Evolutionary conservation across 2,113 vertebrate species (phyloP), one percentile per base, ranked within the genome.

Genomic region (Cochlearius cochlearius): DNA sequence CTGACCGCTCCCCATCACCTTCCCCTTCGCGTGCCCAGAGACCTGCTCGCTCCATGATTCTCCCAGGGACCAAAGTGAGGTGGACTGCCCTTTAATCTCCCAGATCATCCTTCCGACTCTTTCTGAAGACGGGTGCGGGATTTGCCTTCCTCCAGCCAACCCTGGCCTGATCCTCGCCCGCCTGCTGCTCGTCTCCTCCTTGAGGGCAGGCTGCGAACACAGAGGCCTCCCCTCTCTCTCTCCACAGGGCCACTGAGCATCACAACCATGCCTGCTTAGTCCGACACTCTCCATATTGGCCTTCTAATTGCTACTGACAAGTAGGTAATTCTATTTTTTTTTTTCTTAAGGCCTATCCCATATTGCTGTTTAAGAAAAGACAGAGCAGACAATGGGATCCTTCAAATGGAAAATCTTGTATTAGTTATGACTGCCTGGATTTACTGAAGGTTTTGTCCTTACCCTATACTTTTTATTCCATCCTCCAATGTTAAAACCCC

Each of bases 1-100:
- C 0, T 7, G 4, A 9, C 79, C 10, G 3, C 1, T 41, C 17
- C 74, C 15, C 1, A 0, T 19, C 32, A 4, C 34, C 5, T 23
- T 43, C 2, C 0, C 2, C 5, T 27, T 41, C 2, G 0, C 1
- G 0, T 21, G 17, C 39, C 67, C 77, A 10, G 14, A 4, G 30
- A 12, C 0, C 0, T 15, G 26, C 45, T 45, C 0, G 0, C 38
- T n/a, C 36, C 30, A 2, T 1, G 2, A 0, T 9, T 14, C 9
- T 59, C 43, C 43, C 22, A 16, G 20, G 55, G 21, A 63, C 4
- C 18, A 20, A 22, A 11, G 20, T 0, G 47, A n/a, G 9, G 16
- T 8, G 41, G 9, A 18, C 1, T 0, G 0, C 27, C 7, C 36
- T 32, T 5, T 1, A 0, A 36, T 23, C 56, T 17, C 56, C 49